phyloP scores from a whole-genome alignment of 2,797 vertebrate genomes.

The Natrix natrix region DNA sequence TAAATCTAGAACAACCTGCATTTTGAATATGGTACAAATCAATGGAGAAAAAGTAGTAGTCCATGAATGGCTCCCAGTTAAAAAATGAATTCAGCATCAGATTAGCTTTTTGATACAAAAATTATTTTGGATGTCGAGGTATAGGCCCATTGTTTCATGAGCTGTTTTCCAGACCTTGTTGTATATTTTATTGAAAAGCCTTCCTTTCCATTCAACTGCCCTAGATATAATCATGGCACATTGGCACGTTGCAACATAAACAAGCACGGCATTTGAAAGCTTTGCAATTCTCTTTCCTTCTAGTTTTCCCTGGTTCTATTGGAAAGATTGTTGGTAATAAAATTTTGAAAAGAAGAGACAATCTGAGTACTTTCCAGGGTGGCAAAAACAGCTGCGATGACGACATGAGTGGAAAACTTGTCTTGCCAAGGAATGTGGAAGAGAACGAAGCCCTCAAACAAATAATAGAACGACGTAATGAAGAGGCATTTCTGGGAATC shows the following conservation, averaged over 20 bases:
- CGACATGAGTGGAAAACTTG: not conserved
- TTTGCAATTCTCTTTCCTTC: slow-evolving; percentile 31
- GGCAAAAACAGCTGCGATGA: slow-evolving; percentile 34
- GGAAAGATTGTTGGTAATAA: slow-evolving; percentile 39
- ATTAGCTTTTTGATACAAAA: not conserved
- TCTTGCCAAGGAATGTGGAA: slow-evolving; percentile 35
- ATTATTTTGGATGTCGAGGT: not conserved
- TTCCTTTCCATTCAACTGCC: not conserved
- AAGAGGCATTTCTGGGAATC: slow-evolving; percentile 6
- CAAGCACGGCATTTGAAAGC: not conserved
- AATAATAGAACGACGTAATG: not conserved
- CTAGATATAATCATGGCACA: not conserved
- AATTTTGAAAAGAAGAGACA: not conserved
- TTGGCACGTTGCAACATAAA: not conserved
- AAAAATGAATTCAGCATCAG: not conserved
- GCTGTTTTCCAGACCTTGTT: not conserved
- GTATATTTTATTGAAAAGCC: not conserved
- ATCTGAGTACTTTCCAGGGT: slow-evolving; percentile 9
- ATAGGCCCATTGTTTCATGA: not conserved
- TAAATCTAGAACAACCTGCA: too few relatives aligned
- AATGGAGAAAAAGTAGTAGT: too few relatives aligned
- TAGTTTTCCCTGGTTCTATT: slow-evolving; percentile 33
- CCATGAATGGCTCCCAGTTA: too few relatives aligned
- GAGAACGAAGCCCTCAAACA: not conserved
- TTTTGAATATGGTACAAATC: too few relatives aligned